phyloP scores from a whole-genome alignment of 2,888 invertebrate genomes.

The Nebria brevicollis region DNA sequence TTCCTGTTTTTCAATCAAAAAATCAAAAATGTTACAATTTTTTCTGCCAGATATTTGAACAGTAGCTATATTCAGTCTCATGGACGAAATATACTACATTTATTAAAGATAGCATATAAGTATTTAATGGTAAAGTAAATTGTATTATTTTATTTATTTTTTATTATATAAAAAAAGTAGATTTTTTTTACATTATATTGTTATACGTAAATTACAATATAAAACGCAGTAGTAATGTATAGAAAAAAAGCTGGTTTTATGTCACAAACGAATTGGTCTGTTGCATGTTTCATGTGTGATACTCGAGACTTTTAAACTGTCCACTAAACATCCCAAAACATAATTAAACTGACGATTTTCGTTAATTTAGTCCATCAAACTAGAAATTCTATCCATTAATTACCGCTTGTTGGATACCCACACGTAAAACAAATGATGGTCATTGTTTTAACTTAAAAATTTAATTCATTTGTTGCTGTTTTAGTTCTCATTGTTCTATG shows the following conservation, averaged over 20 bases:
- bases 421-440: not conserved
- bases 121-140: too few species aligned
- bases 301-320: conserved; percentile 39
- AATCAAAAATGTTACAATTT: too few species aligned
- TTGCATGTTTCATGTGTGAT: conserved; percentile 34
- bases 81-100: too few species aligned
- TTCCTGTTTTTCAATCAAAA: too few species aligned
- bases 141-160: too few species aligned
- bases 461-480: not conserved
- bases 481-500: not conserved
- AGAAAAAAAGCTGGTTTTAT: conserved; percentile 18
- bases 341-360: conserved; percentile 21
- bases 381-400: not conserved
- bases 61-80: too few species aligned
- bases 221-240: not conserved
- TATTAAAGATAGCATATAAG: too few species aligned
- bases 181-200: too few species aligned
- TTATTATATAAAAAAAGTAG: too few species aligned
- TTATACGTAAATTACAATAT: too few species aligned
- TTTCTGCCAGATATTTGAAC: too few species aligned
- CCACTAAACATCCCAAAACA: conserved; percentile 19
- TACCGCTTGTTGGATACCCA: not conserved
- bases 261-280: conserved; percentile 41
- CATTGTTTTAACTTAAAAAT: not conserved
- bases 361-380: conserved; percentile 7